Base-by-base conservation (phyloP, 2,797 vertebrate genomes). In the Protonibea diacanthus region DNA sequence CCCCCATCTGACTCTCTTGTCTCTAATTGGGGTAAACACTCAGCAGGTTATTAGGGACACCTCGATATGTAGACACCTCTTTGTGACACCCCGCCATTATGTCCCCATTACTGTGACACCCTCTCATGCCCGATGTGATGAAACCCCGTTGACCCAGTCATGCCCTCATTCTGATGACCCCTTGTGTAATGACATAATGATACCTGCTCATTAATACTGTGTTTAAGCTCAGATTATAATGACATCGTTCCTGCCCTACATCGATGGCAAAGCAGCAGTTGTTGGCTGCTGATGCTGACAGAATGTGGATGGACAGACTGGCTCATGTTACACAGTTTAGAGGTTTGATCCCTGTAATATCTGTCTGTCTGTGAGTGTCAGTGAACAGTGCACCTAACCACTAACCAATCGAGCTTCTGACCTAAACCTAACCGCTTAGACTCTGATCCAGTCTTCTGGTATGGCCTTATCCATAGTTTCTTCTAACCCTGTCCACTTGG, bases 1-100 rank as follows among this genome's bases (percentile, higher is more conserved):
- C 61, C n/a, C 11, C 76, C 44, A 29, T 64, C 60, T 38, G 27
- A 70, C 73, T 29, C 60, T 82, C 56, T 58, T 18, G 12, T 72
- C 65, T 88, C 52, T 89, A 88, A 89, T 88, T 80, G 86, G 68
- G 63, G 60, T 88, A 91, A 93, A 91, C 86, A 86, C 66, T 64
- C 45, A 47, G 72, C 83, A 71, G 82, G 78, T 87, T 85, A 70
- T 76, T 27, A 60, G 63, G 64, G 73, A 85, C 74, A 81, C 75
- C 69, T 81, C 53, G 6, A 63, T 63, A 55, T 72, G 80, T 44
- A 38, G 74, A 83, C 77, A 53, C 64, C 74, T 86, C 55, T 0
- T 72, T 38, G 67, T 82, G 82, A 89, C 88, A 88, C 68, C 47
- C 25, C 1, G 47, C 47, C 84, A 86, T 87, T 80, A 84, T 82